These are phyloP conservation scores for Antennarius maculatus DNA, from an alignment of 2,797 vertebrate genomes.

Conservation along the genomic window DNA sequence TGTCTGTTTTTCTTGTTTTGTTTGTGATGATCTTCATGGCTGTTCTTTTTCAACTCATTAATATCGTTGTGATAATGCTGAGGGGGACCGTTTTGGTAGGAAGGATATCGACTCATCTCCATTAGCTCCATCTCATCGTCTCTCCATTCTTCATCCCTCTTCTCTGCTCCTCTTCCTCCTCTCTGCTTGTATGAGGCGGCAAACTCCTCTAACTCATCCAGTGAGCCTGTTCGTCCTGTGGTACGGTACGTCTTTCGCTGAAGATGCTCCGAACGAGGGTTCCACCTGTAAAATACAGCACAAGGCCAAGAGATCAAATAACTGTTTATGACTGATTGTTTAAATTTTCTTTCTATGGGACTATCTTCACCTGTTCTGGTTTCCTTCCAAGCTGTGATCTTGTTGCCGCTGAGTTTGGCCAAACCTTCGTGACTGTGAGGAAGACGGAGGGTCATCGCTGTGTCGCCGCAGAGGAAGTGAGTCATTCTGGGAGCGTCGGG, in stretches of 20 bases:
- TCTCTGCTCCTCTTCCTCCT: constrained; percentile 67
- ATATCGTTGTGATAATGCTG: constrained; percentile 61
- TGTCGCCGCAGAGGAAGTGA: constrained; percentile 53
- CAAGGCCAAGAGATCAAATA: background rate
- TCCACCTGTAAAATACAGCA: constrained; percentile 80
- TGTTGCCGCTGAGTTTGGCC: constrained; percentile 47
- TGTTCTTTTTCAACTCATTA: constrained; percentile 43
- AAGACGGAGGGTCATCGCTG: constrained; percentile 69
- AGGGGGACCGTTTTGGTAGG: constrained; percentile 57
- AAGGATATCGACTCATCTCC: constrained; percentile 69
- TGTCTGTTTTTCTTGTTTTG: constrained; percentile 62
- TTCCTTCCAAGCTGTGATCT: constrained; percentile 59
- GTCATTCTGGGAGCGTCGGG: constrained; percentile 40
- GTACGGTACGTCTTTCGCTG: constrained; percentile 89
- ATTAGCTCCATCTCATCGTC: constrained; percentile 75
- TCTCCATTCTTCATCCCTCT: constrained; percentile 69
- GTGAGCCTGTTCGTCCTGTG: constrained; percentile 84
- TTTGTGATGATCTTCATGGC: constrained; percentile 64
- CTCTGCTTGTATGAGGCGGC: constrained; percentile 79
- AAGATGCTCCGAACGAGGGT: constrained; percentile 92
- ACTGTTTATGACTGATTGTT: background rate
- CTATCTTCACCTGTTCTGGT: constrained; percentile 51
- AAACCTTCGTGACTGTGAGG: constrained; percentile 49
- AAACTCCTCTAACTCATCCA: constrained; percentile 94
- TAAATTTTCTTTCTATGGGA: background rate